Evolutionary conservation across 2,113 vertebrate species (phyloP), one percentile per base, ranked within the genome.

Genomic region (Chaenogobius annularis): DNA sequence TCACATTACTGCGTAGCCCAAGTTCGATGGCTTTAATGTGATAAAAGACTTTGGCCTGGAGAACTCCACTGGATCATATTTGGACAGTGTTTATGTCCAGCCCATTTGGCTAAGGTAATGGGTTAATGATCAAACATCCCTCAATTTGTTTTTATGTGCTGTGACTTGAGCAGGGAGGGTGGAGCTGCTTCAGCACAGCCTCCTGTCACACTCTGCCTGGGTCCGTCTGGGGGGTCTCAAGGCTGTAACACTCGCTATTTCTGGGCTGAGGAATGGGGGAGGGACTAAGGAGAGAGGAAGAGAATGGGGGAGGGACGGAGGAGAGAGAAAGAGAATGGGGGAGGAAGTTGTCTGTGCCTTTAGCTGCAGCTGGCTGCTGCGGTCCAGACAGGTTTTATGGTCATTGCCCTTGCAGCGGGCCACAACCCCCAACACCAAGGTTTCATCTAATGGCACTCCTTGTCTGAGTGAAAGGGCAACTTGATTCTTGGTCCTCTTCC

Each of bases 361-460:
- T 74, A 83, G 82, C 78, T 90, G 90, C 89, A 91, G 89, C 87
- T 88, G 89, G 90, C 79, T 74, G 77, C 83, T 77, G 83, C 75
- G 82, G 88, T 88, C 89, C 91, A 92, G 91, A 92, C 91, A 85
- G 89, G 88, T 92, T 92, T 92, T 89, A 92, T 91, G 91, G 89
- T 90, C 89, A 90, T 90, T 92, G 90, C 89, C 88, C 90, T 85
- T 83, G 62, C 73, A 79, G 86, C 74, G 70, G 87, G 84, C 87
- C 89, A 87, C 89, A 91, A 92, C 91, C 91, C 91, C 91, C 91
- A 92, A 92, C 84, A 92, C 91, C 91, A 92, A 92, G 90, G 91
- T 92, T 92, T 85, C 85, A 91, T 81, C 89, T 91, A 90, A 90
- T 90, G 88, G 90, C 84, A 86, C 86, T 87, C 75, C 70, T 76